These are phyloP conservation scores for Anaspis maculata DNA, from an alignment of 2,888 invertebrate genomes.

Conservation along the genomic window DNA sequence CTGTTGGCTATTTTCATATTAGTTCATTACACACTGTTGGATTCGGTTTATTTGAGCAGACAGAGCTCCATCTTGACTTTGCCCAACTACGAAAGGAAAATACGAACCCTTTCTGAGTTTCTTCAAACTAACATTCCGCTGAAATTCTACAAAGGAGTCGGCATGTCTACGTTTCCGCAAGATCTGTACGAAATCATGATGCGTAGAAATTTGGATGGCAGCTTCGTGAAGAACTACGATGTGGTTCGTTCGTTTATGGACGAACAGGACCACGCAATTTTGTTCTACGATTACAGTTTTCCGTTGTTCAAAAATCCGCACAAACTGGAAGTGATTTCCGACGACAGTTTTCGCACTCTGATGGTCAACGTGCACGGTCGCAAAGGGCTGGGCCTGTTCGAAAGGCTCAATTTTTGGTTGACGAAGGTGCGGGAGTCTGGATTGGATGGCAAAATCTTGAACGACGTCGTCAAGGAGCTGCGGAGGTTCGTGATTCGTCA, in stretches of 20 bases:
- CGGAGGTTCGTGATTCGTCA: neutral
- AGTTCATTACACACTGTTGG: too few relatives aligned
- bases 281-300: neutral
- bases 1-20: too few relatives aligned
- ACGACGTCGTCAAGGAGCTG: conserved; percentile 1
- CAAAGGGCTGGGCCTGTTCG: neutral
- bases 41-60: conserved; percentile 1
- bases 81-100: neutral
- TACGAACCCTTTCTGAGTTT: conserved; percentile 1
- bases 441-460: neutral
- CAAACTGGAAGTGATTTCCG: neutral
- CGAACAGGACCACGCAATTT: neutral
- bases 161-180: neutral
- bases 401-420: neutral
- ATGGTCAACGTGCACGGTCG: neutral
- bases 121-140: neutral
- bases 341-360: neutral
- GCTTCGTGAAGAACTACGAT: neutral
- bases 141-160: too few relatives aligned
- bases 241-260: neutral
- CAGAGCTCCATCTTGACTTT: conserved; percentile 3
- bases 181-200: neutral
- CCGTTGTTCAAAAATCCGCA: neutral
- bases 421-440: neutral
- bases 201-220: neutral